These are phyloP conservation scores for Chlorodrepanis virens DNA, from an alignment of 2,113 vertebrate species.

Conservation along the genomic window DNA sequence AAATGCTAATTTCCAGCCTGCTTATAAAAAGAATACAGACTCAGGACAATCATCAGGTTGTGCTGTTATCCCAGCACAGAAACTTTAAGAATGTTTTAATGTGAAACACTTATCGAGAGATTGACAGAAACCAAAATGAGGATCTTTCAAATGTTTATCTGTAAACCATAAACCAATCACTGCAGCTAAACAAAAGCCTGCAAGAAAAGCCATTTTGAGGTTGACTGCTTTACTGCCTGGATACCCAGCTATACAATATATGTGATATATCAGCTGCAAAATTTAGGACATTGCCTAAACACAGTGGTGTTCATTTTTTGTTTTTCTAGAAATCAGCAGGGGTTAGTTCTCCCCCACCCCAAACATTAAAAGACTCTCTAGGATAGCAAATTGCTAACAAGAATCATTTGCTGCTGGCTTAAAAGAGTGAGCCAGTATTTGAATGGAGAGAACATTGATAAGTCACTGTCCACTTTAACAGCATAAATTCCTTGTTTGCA, in stretches of 20 bases:
- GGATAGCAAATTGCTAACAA: background rate
- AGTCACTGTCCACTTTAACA: background rate
- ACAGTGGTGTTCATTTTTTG: background rate
- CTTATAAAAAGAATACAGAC: background rate
- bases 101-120: rapidly evolving
- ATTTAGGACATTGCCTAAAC: background rate
- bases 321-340: background rate
- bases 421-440: background rate
- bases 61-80: background rate
- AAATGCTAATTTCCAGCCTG: background rate
- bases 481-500: background rate
- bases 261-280: background rate
- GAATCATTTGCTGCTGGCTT: background rate
- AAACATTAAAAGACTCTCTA: background rate
- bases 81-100: background rate
- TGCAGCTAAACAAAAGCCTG: background rate
- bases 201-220: background rate
- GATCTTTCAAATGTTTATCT: background rate
- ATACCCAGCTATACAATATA: background rate
- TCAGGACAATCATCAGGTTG: background rate
- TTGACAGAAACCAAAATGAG: background rate
- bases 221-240: background rate
- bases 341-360: rapidly evolving
- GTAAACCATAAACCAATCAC: background rate
- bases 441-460: background rate